Conservation (phyloP, 2,888 invertebrate species). For the Pseudococcus jackbeardsleyi region DNA sequence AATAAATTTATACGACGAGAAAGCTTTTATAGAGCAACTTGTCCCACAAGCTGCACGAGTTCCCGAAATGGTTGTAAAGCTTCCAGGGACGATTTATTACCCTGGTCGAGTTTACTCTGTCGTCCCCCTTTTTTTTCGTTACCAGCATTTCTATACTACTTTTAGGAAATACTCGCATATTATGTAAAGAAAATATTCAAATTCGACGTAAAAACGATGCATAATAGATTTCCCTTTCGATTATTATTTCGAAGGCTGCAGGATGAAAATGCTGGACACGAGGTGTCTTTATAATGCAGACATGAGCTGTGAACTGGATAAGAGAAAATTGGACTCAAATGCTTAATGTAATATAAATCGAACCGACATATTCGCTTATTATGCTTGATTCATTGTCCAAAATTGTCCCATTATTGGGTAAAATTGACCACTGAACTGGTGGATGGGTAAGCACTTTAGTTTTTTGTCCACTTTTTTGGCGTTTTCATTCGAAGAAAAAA, state of each 20-base stretch:
- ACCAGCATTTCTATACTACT: neutral
- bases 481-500: neutral
- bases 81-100: constrained; percentile 10
- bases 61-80: constrained; percentile 10
- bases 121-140: neutral
- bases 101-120: neutral
- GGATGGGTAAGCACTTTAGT: neutral
- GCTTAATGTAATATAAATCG: neutral
- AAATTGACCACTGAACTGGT: neutral
- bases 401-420: neutral
- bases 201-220: neutral
- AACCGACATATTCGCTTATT: constrained; percentile 4
- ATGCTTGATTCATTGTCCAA: neutral
- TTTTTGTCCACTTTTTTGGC: neutral
- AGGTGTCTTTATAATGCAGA: neutral
- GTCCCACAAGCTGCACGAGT: neutral
- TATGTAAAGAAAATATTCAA: neutral
- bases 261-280: neutral
- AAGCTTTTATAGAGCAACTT: constrained; percentile 10
- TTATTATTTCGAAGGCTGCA: neutral
- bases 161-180: neutral
- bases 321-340: neutral
- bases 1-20: neutral
- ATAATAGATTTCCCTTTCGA: neutral
- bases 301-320: neutral